Conservation (phyloP, 2,113 vertebrate genomes). For the Microcebus ravelobensis region DNA sequence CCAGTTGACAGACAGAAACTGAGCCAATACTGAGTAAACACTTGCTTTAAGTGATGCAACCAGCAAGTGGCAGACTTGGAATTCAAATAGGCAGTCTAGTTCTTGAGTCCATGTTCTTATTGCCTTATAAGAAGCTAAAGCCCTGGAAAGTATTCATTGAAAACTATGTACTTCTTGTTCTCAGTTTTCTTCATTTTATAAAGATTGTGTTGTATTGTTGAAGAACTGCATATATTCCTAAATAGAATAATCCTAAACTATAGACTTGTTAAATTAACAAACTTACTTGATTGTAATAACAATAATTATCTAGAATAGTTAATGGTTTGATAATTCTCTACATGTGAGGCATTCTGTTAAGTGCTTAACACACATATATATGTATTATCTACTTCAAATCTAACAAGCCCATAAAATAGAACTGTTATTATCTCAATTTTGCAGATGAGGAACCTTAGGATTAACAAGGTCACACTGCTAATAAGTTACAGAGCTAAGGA, state of each 20-base stretch:
- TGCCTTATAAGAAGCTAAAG: constrained; percentile 10
- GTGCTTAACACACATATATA: background rate
- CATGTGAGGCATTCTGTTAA: background rate
- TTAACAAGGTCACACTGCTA: background rate
- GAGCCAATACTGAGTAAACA: background rate
- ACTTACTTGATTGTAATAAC: background rate
- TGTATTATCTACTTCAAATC: background rate
- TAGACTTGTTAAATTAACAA: background rate
- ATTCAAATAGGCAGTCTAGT: background rate
- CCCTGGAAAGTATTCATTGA: background rate
- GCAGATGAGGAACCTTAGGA: background rate
- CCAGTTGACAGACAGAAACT: background rate
- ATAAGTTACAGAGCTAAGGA: background rate
- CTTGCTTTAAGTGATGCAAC: background rate
- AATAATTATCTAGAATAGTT: background rate
- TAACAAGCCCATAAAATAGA: background rate
- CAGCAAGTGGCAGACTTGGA: background rate
- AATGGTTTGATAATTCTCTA: background rate
- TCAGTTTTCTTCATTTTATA: constrained; percentile 20
- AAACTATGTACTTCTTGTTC: background rate
- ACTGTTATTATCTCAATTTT: background rate
- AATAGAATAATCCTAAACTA: background rate
- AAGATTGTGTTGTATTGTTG: background rate
- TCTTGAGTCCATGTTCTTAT: background rate
- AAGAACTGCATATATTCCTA: background rate